phyloP scores from a whole-genome alignment of 1,140 invertebrate genomes.

The Drosophila baimaii region DNA sequence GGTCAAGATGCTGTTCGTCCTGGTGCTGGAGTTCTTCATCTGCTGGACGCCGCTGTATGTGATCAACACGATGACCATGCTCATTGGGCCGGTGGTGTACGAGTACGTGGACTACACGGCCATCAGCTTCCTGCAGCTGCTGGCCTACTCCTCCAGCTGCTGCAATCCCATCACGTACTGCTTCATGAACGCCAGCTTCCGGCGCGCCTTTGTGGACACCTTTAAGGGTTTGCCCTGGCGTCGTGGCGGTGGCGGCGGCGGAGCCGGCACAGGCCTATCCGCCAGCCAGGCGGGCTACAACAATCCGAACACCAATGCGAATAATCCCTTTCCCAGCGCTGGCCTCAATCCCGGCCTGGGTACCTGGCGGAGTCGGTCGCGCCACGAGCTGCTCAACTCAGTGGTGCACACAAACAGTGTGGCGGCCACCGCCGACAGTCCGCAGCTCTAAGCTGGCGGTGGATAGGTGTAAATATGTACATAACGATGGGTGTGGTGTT shows the following conservation, averaged over 20 bases:
- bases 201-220: conserved; percentile 88
- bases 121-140: conserved; percentile 91
- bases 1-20: conserved; percentile 95
- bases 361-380: conserved; percentile 62
- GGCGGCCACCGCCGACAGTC: conserved; percentile 48
- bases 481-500: background rate
- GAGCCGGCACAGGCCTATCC: conserved; percentile 16
- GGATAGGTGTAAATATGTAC: conserved; percentile 33
- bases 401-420: conserved; percentile 60
- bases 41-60: conserved; percentile 96
- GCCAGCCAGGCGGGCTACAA: conserved; percentile 58
- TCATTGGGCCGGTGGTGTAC: conserved; percentile 89
- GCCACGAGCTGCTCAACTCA: conserved; percentile 59
- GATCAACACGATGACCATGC: conserved; percentile 90
- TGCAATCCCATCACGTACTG: conserved; percentile 97
- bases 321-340: conserved; percentile 24
- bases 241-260: background rate
- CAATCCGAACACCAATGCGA: conserved; percentile 18
- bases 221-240: conserved; percentile 72
- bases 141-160: conserved; percentile 94
- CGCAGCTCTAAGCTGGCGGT: conserved; percentile 42
- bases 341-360: conserved; percentile 18
- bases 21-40: conserved; percentile 96
- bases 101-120: conserved; percentile 89
- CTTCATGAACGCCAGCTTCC: conserved; percentile 95